These are phyloP conservation scores for Chymomyza procnemis DNA, from an alignment of 2,888 invertebrate species.

Conservation along the genomic window DNA sequence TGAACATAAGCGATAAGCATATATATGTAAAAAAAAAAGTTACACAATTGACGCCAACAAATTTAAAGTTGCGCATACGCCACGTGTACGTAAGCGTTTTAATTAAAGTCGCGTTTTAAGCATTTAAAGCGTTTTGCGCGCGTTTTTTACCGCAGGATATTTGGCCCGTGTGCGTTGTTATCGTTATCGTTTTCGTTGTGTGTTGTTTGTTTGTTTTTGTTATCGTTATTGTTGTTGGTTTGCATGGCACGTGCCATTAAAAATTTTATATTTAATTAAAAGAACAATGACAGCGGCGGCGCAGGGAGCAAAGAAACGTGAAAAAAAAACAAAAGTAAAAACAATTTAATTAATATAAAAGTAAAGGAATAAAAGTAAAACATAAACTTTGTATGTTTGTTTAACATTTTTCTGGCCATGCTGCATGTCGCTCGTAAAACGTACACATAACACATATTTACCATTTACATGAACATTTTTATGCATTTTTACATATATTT, in stretches of 20 bases:
- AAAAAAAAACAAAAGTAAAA: conserved; percentile 27
- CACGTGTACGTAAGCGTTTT: conserved; percentile 1
- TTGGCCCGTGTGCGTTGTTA: conserved; percentile 4
- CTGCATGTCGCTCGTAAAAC: conserved; percentile 13
- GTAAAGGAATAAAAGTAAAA: conserved; percentile 36
- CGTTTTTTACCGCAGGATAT: conserved; percentile 20
- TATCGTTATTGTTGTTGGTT: conserved; percentile 27
- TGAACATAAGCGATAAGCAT: background rate
- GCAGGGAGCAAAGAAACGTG: conserved; percentile 5
- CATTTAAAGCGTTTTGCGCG: conserved; percentile 27
- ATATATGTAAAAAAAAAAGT: conserved; percentile 1
- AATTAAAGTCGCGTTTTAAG: conserved; percentile 6
- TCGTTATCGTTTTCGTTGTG: background rate
- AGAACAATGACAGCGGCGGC: conserved; percentile 30
- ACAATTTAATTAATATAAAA: conserved; percentile 36
- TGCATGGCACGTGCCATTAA: conserved; percentile 11
- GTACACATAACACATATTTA: background rate
- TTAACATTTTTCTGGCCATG: conserved; percentile 29
- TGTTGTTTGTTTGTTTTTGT: conserved; percentile 18
- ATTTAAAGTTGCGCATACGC: conserved; percentile 34
- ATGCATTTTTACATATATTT: conserved; percentile 27
- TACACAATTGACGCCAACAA: conserved; percentile 13
- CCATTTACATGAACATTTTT: conserved; percentile 45
- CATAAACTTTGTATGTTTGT: conserved; percentile 23
- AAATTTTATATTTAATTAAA: conserved; percentile 50